These are phyloP conservation scores for Andrena dorsata DNA, from an alignment of 2,888 invertebrate species.

Conservation along the genomic window DNA sequence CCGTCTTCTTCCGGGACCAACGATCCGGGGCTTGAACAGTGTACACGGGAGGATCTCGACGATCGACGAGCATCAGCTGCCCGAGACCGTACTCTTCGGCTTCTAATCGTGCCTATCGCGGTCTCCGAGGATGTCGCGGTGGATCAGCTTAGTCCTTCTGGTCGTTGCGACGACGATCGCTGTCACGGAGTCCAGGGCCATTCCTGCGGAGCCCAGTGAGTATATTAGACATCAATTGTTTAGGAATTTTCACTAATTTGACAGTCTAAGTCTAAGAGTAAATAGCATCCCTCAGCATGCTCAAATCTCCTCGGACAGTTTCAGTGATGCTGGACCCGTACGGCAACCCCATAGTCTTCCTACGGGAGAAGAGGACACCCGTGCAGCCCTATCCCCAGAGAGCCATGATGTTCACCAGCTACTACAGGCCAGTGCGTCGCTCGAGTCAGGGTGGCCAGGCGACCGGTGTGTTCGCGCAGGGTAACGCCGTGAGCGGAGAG, in stretches of 20 bases:
- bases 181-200: slow-evolving; percentile 78
- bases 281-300: not conserved
- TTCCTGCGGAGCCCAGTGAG: slow-evolving; percentile 75
- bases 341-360: slow-evolving; percentile 72
- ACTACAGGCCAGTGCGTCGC: slow-evolving; percentile 78
- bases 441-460: slow-evolving; percentile 72
- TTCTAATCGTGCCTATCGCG: too few species aligned
- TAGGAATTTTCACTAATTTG: too few species aligned
- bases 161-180: slow-evolving; percentile 85
- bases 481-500: slow-evolving; percentile 80
- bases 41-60: not conserved
- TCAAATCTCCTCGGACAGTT: slow-evolving; percentile 50
- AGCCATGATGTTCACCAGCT: slow-evolving; percentile 83
- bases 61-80: not conserved
- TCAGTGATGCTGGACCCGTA: slow-evolving; percentile 73
- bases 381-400: slow-evolving; percentile 74
- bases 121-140: slow-evolving; percentile 64
- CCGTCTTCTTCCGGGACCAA: slow-evolving; percentile 4
- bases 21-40: slow-evolving; percentile 16
- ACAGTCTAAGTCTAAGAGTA: too few species aligned
- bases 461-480: slow-evolving; percentile 80
- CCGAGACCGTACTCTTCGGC: not conserved
- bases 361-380: slow-evolving; percentile 75
- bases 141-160: slow-evolving; percentile 77
- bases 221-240: not conserved